These are phyloP conservation scores for Sardinella longiceps DNA, from an alignment of 2,797 vertebrate genomes.

Conservation along the genomic window DNA sequence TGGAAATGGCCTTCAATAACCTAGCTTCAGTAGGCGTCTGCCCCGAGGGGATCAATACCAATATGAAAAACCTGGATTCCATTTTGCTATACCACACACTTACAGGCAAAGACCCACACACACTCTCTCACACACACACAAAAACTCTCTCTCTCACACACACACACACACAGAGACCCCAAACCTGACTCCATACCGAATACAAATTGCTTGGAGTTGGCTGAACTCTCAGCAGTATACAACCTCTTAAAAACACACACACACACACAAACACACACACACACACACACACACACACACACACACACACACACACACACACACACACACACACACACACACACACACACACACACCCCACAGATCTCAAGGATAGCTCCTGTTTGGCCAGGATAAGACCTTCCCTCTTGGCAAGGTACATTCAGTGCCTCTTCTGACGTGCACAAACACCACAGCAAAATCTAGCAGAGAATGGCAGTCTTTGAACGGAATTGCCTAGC, in stretches of 20 bases:
- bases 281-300: slow-evolving; percentile 68
- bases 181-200: not conserved
- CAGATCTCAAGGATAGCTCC: not conserved
- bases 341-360: too few relatives aligned
- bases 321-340: too few relatives aligned
- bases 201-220: slow-evolving; percentile 1
- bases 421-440: not conserved
- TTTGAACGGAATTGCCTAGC: not conserved
- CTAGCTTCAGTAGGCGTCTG: slow-evolving; percentile 73
- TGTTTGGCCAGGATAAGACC: not conserved
- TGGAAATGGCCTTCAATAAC: slow-evolving; percentile 79
- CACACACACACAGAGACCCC: not conserved
- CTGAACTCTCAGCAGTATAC: not conserved
- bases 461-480: not conserved
- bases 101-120: too few relatives aligned
- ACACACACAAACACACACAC: slow-evolving; percentile 63
- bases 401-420: not conserved
- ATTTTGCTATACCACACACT: slow-evolving; percentile 61
- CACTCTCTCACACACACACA: not conserved
- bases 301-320: too few relatives aligned
- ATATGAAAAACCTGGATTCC: slow-evolving; percentile 80
- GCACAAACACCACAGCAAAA: not conserved
- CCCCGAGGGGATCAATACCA: slow-evolving; percentile 79
- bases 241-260: not conserved
- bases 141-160: too few relatives aligned